Evolutionary conservation across 1,140 invertebrate species (phyloP), one percentile per base, ranked within the genome.

Genomic region (Hermetia illucens): DNA sequence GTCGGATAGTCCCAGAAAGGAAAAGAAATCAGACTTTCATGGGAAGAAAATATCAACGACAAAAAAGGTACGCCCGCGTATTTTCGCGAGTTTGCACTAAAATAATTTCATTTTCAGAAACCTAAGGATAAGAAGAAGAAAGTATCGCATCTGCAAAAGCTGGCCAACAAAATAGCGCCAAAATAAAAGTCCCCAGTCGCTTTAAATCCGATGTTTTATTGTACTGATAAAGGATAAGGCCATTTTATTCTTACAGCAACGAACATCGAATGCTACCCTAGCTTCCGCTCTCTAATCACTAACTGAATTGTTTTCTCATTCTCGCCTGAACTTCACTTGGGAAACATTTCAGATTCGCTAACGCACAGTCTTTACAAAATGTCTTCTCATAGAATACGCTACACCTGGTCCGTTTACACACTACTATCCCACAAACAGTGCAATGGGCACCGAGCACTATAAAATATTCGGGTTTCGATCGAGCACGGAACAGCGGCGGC

Each of bases 381-480:
- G 74, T 66, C 56, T 75, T 75, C 5, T 63, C 63, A 56, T 81
- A 89, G 63, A 81, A 89, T 34, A 87, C 52, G 60, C 84, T 88
- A 53, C 86, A 91, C n/a, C 69, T 62, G 37, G 61, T 52, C 50
- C 70, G 72, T 48, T 81, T 70, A 60, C 86, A 91, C 6, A 85
- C 73, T 40, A 65, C 38, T 44, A 71, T 72, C 8, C 63, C 50
- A 64, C 86, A 91, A 2, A 67, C 47, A 29, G 57, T 54, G 61
- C 85, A 91, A 50, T 83, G 69, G 18, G 70, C 64, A n/a, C 85
- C 86, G 5, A 89, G 46, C 1, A 83, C 64, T 18, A 84, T 53
- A 50, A 82, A 71, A 38, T 62, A 65, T 59, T 83, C 72, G 21
- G 72, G 72, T 53, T 68, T 74, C 3, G 63, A 58, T 31, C 53